Evolutionary conservation across 2,888 invertebrate genomes (phyloP).

Genomic region (Diarsia rubi): DNA sequence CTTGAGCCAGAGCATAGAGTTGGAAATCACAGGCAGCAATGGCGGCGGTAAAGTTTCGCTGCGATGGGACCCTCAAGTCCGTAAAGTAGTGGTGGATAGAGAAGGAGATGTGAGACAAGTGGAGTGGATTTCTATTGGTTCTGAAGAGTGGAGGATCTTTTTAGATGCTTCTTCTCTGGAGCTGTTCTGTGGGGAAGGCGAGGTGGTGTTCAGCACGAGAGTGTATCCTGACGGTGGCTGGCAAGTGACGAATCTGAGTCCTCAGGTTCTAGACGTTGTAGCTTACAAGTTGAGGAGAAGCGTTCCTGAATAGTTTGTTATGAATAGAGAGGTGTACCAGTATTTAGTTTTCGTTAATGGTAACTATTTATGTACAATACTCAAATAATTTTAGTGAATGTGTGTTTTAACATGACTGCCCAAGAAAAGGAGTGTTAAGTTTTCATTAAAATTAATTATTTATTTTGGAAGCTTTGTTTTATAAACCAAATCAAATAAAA

Average conservation of each 20-base stretch:
- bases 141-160: conserved; percentile 79
- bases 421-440: too few relatives aligned
- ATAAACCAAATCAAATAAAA: background rate
- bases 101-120: conserved; percentile 82
- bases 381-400: background rate
- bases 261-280: conserved; percentile 72
- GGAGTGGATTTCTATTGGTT: conserved; percentile 79
- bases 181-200: conserved; percentile 86
- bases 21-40: conserved; percentile 76
- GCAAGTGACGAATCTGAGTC: conserved; percentile 69
- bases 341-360: background rate
- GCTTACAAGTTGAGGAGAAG: conserved; percentile 9
- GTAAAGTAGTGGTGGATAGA: conserved; percentile 80
- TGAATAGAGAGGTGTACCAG: too few relatives aligned
- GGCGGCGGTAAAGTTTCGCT: conserved; percentile 77
- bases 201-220: conserved; percentile 85
- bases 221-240: conserved; percentile 82
- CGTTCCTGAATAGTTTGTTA: background rate
- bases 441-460: background rate
- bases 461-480: background rate
- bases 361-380: background rate
- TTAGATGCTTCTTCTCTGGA: conserved; percentile 86
- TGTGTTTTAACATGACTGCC: too few relatives aligned
- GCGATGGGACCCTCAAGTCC: conserved; percentile 76
- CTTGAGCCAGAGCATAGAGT: conserved; percentile 73